Conservation (phyloP, 2,113 vertebrate genomes). For the Gallinago media region DNA sequence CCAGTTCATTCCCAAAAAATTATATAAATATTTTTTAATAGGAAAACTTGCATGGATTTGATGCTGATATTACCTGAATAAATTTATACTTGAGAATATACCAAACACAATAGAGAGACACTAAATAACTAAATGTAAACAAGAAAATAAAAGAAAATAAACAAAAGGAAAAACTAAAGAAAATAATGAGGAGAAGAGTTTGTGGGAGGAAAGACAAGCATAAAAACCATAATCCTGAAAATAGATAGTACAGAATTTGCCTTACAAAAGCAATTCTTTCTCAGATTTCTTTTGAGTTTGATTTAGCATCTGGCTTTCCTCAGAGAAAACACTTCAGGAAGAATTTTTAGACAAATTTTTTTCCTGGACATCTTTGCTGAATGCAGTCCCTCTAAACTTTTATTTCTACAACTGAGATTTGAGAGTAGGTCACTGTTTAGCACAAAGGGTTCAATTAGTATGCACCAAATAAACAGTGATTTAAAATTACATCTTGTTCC, state of each 20-base stretch:
- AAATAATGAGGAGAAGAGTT: not conserved
- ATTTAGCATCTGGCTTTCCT: not conserved
- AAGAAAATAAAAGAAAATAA: not conserved
- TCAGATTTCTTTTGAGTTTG: not conserved
- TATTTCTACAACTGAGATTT: not conserved
- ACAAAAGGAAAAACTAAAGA: fast-evolving
- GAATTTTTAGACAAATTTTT: not conserved
- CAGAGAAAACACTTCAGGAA: not conserved
- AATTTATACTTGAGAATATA: not conserved
- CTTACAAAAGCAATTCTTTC: not conserved
- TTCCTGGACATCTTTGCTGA: not conserved
- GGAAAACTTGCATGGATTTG: not conserved
- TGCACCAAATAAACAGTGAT: not conserved
- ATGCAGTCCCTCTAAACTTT: not conserved
- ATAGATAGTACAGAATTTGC: not conserved
- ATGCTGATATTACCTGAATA: not conserved
- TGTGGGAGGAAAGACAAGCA: not conserved
- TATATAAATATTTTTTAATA: not conserved
- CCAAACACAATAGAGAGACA: not conserved
- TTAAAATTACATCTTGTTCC: not conserved
- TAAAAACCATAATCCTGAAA: not conserved
- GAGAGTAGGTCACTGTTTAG: not conserved
- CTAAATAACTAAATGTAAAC: not conserved
- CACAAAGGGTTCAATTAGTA: not conserved
- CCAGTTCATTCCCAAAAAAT: not conserved